These are phyloP conservation scores for Eulemur rubriventer DNA, from an alignment of 2,797 vertebrate genomes.

Conservation along the genomic window DNA sequence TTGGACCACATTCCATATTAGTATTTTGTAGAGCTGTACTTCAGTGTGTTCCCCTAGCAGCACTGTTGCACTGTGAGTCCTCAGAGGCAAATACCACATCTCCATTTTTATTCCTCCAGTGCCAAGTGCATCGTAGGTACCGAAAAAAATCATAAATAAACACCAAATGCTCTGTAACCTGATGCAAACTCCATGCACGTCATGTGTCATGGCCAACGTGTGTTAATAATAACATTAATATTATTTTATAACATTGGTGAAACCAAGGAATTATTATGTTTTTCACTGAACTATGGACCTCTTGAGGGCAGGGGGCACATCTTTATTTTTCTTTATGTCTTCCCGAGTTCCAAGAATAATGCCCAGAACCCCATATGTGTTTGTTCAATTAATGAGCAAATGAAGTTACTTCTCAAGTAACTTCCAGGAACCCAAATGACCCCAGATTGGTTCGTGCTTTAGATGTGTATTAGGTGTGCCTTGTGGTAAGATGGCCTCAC, in stretches of 20 bases:
- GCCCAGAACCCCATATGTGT: neutral
- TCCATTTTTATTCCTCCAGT: neutral
- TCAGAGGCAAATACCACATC: neutral
- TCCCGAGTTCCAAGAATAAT: neutral
- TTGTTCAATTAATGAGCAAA: neutral
- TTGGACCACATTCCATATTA: neutral
- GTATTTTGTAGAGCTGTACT: neutral
- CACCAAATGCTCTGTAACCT: neutral
- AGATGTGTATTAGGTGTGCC: neutral
- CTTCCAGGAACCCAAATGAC: neutral
- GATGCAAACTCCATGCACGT: neutral
- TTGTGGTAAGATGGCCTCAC: neutral
- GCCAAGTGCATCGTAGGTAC: neutral
- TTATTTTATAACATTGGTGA: neutral
- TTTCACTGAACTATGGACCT: neutral
- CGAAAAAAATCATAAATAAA: neutral
- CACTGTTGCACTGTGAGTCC: neutral
- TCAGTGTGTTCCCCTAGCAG: neutral
- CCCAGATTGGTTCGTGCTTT: neutral
- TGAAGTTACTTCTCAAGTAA: constrained; percentile 29
- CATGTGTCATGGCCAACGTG: neutral
- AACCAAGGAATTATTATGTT: neutral
- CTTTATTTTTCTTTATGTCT: neutral
- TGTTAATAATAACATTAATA: neutral
- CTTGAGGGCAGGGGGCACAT: neutral